Conservation (phyloP, 2,888 invertebrate species). For the Ptychoptera contaminata region DNA sequence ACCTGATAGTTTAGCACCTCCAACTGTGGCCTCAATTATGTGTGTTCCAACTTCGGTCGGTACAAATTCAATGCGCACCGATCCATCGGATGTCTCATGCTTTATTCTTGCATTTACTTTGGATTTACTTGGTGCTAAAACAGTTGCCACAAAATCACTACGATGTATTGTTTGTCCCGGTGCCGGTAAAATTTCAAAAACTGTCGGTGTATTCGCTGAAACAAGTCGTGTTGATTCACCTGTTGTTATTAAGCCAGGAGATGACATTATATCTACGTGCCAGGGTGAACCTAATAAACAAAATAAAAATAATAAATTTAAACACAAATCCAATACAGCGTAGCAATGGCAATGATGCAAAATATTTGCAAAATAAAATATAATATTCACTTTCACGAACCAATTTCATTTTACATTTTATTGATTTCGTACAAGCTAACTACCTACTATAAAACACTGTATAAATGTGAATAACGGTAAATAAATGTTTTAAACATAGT, state of each 20-base stretch:
- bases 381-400: too few species aligned
- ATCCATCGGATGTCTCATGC: slow-evolving; percentile 65
- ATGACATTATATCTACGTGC: slow-evolving; percentile 80
- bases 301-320: slow-evolving; percentile 7
- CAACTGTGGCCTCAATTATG: slow-evolving; percentile 78
- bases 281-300: slow-evolving; percentile 72
- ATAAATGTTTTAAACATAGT: too few species aligned
- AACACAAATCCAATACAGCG: too few species aligned
- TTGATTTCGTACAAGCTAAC: too few species aligned
- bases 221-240: slow-evolving; percentile 81
- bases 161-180: slow-evolving; percentile 36
- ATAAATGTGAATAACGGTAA: too few species aligned
- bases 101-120: slow-evolving; percentile 68
- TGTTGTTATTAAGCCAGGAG: slow-evolving; percentile 57
- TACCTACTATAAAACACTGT: too few species aligned
- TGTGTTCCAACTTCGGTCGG: slow-evolving; percentile 91
- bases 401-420: too few species aligned
- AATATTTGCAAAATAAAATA: too few species aligned
- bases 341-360: too few species aligned
- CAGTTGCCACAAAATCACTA: slow-evolving; percentile 45
- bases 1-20: slow-evolving; percentile 76
- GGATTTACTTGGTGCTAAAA: slow-evolving; percentile 70
- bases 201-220: slow-evolving; percentile 75
- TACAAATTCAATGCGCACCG: slow-evolving; percentile 82
- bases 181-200: slow-evolving; percentile 56